Evolutionary conservation across 2,888 invertebrate species (phyloP).

Genomic region (Heteromurus nitidus): DNA sequence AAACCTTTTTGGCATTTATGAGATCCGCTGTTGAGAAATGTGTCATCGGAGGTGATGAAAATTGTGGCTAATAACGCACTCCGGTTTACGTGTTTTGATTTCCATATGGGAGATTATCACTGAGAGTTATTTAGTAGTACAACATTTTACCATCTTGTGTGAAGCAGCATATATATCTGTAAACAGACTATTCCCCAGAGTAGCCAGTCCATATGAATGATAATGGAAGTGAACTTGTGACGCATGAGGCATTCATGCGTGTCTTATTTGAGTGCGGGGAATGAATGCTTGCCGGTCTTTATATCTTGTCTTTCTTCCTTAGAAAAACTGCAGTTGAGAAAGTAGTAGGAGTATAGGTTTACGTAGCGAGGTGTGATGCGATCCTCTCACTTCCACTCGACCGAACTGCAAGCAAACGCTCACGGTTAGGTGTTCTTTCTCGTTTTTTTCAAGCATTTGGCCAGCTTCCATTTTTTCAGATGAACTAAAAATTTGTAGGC

Average conservation of each 20-base stretch:
- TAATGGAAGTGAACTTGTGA: neutral
- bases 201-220: neutral
- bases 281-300: neutral
- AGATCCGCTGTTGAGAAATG: constrained; percentile 14
- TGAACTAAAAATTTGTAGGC: constrained; percentile 3
- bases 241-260: constrained; percentile 20
- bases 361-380: constrained; percentile 9
- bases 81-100: neutral
- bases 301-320: constrained; percentile 1
- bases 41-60: constrained; percentile 31
- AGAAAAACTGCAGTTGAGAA: neutral
- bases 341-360: constrained; percentile 16
- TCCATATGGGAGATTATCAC: too few relatives aligned
- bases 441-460: constrained; percentile 34
- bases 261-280: neutral
- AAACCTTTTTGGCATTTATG: constrained; percentile 8
- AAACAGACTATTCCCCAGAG: neutral
- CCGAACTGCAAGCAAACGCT: neutral
- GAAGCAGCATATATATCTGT: too few relatives aligned
- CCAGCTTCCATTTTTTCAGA: constrained; percentile 19
- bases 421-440: too few relatives aligned
- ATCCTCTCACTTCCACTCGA: neutral
- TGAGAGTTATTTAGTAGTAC: too few relatives aligned
- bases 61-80: neutral
- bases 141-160: neutral